Evolutionary conservation across 2,113 vertebrate genomes (phyloP), one percentile per base, ranked within the genome.

Genomic region (Pomatostomus ruficeps): DNA sequence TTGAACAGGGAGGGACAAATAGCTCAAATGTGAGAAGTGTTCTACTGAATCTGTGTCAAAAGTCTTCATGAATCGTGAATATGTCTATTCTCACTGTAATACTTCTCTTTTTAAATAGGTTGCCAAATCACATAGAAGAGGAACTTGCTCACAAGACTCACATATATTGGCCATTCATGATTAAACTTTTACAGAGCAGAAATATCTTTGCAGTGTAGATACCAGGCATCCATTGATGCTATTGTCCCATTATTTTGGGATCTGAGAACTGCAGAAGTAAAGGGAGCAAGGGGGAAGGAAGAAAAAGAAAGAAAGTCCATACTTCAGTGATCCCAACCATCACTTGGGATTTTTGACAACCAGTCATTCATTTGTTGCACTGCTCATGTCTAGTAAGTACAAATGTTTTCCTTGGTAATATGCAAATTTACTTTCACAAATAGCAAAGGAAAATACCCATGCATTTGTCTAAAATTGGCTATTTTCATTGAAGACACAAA

Each of bases 281-380:
- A 8, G 9, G 6, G 14, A 4, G 2, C 6, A 31, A 12, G 5
- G 17, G 6, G 3, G 7, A 38, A 40, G 4, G 20, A 65, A 55
- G 59, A 55, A 12, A 61, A 18, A 61, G 23, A 43, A 5, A 38
- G 15, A 17, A 73, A 48, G 7, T 3, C 13, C 8, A 14, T 33
- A 25, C 14, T 75, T 77, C 6, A 7, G 21, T 36, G 29, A 70
- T 42, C 13, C 23, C 4, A 57, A 45, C 11, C 20, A 49, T 18
- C 8, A 43, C 25, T 66, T 83, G 20, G 42, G 8, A 40, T 42
- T 18, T 94, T 55, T 76, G 49, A 22, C 26, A 75, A 35, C 14
- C 28, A 79, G 45, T 63, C 1, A 36, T 51, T 68, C 16, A 45
- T 63, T 92, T 62, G 68, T 31, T 54, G 33, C 40, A 21, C 36